Evolutionary conservation across 2,888 invertebrate species (phyloP).

Genomic region (Campoletis raptor): DNA sequence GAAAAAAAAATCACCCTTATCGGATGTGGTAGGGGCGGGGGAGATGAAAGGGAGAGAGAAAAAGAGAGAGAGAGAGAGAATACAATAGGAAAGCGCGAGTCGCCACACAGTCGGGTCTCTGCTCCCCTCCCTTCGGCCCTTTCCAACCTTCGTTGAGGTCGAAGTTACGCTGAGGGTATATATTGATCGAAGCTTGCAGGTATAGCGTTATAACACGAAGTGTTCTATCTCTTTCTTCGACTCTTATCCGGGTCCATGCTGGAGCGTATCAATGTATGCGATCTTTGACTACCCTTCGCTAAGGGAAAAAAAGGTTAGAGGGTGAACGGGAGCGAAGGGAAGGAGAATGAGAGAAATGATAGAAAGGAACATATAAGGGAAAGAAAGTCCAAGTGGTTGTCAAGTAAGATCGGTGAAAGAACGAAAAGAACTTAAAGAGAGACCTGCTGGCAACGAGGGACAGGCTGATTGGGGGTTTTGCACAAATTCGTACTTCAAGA

Average conservation of each 20-base stretch:
- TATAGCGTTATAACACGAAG: conserved; percentile 36
- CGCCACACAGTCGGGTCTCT: conserved; percentile 33
- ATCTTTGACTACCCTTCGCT: conserved; percentile 41
- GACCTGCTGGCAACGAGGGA: neutral
- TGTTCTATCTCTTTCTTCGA: conserved; percentile 1
- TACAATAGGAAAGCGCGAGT: conserved; percentile 29
- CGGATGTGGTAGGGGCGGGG: neutral
- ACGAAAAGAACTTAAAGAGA: neutral
- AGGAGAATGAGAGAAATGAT: neutral
- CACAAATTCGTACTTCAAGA: neutral
- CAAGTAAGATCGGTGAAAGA: neutral
- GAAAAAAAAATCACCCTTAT: neutral
- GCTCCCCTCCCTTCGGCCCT: neutral
- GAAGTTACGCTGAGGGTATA: conserved; percentile 66
- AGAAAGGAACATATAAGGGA: neutral
- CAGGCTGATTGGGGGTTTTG: neutral
- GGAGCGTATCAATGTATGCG: conserved; percentile 16
- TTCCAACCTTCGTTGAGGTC: conserved; percentile 26
- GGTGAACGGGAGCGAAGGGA: neutral
- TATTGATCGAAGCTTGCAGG: conserved; percentile 68
- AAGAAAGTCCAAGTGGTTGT: neutral
- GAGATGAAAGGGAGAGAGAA: neutral
- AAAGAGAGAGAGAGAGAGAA: conserved; percentile 10
- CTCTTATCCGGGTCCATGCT: neutral
- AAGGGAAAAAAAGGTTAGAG: neutral